Evolutionary conservation across 2,797 vertebrate genomes (phyloP).

Genomic region (Emydoidea blandingii): DNA sequence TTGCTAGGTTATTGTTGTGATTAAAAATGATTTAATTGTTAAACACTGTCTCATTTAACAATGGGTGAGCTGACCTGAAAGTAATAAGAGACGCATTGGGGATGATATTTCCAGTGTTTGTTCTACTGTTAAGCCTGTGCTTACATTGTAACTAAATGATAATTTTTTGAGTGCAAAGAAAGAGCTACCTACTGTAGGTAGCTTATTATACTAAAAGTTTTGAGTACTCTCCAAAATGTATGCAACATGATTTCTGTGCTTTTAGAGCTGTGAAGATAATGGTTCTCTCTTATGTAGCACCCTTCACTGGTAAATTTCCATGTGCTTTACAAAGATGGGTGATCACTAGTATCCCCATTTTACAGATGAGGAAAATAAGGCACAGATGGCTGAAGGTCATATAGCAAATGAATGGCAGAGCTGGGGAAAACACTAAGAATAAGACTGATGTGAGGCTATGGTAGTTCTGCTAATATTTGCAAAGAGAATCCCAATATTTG

Average conservation of each 20-base stretch:
- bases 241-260: neutral
- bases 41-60: neutral
- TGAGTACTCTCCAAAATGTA: neutral
- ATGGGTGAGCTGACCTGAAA: neutral
- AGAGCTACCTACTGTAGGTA: neutral
- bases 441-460: neutral
- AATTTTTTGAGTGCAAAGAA: fast-evolving
- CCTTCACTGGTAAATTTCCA: neutral
- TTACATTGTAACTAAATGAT: neutral
- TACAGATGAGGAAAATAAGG: neutral
- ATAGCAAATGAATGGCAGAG: neutral
- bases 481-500: neutral
- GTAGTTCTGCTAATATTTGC: neutral
- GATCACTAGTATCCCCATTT: neutral
- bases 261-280: neutral
- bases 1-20: neutral
- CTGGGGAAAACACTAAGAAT: neutral
- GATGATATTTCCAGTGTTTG: neutral
- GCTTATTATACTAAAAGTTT: neutral
- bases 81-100: neutral
- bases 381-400: fast-evolving
- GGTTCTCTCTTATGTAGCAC: neutral
- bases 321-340: neutral
- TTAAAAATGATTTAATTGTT: neutral
- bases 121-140: neutral